Conservation (phyloP, 2,888 invertebrate genomes). For the Philereme vetulata region DNA sequence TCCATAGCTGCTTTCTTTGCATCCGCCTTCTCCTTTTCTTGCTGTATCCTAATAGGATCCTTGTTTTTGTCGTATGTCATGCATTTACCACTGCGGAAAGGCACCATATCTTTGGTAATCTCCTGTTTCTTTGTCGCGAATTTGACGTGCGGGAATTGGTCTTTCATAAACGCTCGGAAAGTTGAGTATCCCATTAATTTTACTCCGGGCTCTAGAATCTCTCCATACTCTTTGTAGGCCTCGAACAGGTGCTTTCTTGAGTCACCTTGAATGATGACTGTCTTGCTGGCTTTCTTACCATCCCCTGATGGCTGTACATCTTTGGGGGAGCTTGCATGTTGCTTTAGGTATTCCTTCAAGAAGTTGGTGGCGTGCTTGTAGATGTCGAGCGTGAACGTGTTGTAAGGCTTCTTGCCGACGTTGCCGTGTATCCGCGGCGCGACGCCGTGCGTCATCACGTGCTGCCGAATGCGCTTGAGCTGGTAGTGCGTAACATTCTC, state of each 20-base stretch:
- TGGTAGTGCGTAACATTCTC: constrained; percentile 92
- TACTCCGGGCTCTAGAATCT: constrained; percentile 86
- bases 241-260: constrained; percentile 89
- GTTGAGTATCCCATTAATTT: constrained; percentile 92
- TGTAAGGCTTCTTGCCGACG: constrained; percentile 91
- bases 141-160: constrained; percentile 91
- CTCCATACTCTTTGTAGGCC: constrained; percentile 89
- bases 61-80: constrained; percentile 82
- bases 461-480: constrained; percentile 89
- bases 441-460: constrained; percentile 91
- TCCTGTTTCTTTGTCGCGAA: constrained; percentile 86
- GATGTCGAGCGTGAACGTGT: constrained; percentile 90
- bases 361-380: constrained; percentile 91
- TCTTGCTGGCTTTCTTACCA: constrained; percentile 79
- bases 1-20: constrained; percentile 80
- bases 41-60: constrained; percentile 76
- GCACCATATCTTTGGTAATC: constrained; percentile 75
- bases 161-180: constrained; percentile 91
- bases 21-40: constrained; percentile 78
- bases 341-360: constrained; percentile 88
- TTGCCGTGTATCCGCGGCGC: constrained; percentile 91
- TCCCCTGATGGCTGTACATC: constrained; percentile 75
- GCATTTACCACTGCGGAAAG: constrained; percentile 82
- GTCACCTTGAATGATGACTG: constrained; percentile 79
- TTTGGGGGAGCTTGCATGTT: constrained; percentile 85